Evolutionary conservation across 2,888 invertebrate species (phyloP).

Genomic region (Drosophila quasianomalipes): DNA sequence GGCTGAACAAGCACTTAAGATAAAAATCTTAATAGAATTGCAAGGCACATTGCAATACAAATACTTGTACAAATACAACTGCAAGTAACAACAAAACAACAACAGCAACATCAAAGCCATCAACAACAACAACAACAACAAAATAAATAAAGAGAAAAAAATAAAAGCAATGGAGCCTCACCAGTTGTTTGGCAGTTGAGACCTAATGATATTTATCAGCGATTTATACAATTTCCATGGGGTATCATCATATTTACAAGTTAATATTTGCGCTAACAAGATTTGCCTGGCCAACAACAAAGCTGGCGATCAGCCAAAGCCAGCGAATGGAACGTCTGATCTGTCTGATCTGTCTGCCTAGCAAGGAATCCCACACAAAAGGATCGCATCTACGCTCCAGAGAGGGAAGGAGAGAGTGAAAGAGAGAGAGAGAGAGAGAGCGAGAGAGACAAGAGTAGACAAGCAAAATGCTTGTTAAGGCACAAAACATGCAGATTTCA

Average conservation of each 20-base stretch:
- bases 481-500: slow-evolving; percentile 84
- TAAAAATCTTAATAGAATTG: slow-evolving; percentile 83
- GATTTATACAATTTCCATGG: slow-evolving; percentile 81
- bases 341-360: slow-evolving; percentile 15
- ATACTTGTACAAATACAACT: slow-evolving; percentile 38
- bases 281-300: slow-evolving; percentile 54
- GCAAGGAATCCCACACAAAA: slow-evolving; percentile 69
- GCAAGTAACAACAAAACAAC: slow-evolving; percentile 33
- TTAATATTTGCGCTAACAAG: slow-evolving; percentile 85
- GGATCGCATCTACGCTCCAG: slow-evolving; percentile 50
- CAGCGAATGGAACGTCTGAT: slow-evolving; percentile 23
- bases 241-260: slow-evolving; percentile 85
- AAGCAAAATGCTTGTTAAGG: slow-evolving; percentile 84
- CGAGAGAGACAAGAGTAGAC: slow-evolving; percentile 79
- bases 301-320: slow-evolving; percentile 43
- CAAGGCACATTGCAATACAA: slow-evolving; percentile 72
- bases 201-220: slow-evolving; percentile 82
- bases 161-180: slow-evolving; percentile 36
- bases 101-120: slow-evolving; percentile 7
- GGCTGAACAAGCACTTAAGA: slow-evolving; percentile 79
- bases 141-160: slow-evolving; percentile 10
- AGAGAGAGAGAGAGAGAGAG: slow-evolving; percentile 42
- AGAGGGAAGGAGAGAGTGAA: slow-evolving; percentile 6
- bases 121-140: not conserved
- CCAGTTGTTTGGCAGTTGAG: slow-evolving; percentile 29